Evolutionary conservation across 2,888 invertebrate species (phyloP), one percentile per base, ranked within the genome.

Genomic region (Falcaria lacertinaria): DNA sequence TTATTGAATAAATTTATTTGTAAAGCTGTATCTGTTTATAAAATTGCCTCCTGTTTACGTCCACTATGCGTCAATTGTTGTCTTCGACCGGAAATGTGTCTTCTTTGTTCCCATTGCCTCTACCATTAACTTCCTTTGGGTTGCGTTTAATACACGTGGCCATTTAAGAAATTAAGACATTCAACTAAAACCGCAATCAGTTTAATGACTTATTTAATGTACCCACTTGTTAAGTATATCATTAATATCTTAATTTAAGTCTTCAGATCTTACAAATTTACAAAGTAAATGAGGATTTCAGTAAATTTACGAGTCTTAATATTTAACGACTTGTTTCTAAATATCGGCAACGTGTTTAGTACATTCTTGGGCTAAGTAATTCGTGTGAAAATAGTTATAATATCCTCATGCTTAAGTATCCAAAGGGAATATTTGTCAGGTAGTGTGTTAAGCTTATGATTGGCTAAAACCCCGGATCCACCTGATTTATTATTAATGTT

Each of bases 51-150:
- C 52, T 54, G 60, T 60, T 57, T 54, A 47, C 43, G 41, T 57
- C 64, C 49, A 77, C 72, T 70, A 71, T 70, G 59, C 57, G 65
- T 64, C 69, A 71, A 75, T 73, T 64, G 69, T 54, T 60, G 60
- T 62, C 57, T 57, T 33, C 47, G 54, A 58, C 64, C 66, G 72
- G 74, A 73, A 66, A 59, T 58, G 53, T 55, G 43, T 43, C 49
- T 44, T 63, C 67, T 73, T 69, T 70, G 68, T 70, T 64, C 56
- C 54, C 37, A 37, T 36, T 36, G 36, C 47, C 44, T 56, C 53
- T 67, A 57, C 52, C 60, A 62, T 66, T 61, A 59, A 60, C 57
- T 66, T 58, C 45, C 56, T 67, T 66, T 48, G 44, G 50, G 53
- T 42, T 43, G 51, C 55, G 44, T 56, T 64, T 44, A 47, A 56